Evolutionary conservation across 1,140 invertebrate genomes (phyloP), one percentile per base, ranked within the genome.

Genomic region (Saxidomus purpurata): DNA sequence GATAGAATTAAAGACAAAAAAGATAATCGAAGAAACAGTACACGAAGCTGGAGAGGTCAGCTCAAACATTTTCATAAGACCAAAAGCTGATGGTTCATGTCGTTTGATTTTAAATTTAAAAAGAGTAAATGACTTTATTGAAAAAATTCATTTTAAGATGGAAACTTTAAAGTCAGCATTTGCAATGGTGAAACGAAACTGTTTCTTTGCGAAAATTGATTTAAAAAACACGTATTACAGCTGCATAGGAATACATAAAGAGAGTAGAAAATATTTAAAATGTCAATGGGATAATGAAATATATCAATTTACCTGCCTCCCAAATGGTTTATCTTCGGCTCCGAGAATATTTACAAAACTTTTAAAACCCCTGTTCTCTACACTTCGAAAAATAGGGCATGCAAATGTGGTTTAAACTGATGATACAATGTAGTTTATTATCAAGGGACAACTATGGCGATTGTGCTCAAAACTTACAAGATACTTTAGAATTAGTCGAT

Each of bases 41-140:
- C 36, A 38, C 4, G 22, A 28, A n/a, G 8, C 19, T 25, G 36
- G 4, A 15, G 4, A 76, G 43, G 38, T 40, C 6, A 19, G 40
- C 1, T 76, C 38, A 9, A 76, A 28, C 22, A 87, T 87, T 52
- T 91, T 91, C 36, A 34, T 43, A 4, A 40, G 43, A 49, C 74
- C 79, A 11, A 87, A 90, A 80, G 82, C 76, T 40, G 76, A 90
- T 74, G 81, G 38, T 59, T n/a, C 69, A 2, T 52, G 63, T 52
- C 81, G 80, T 61, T n/a, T 91, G 19, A 92, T 91, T 52, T 79
- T 92, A 43, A 91, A 92, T 85, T 69, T 91, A 6, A 90, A 82
- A 63, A 28, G 52, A 1, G 28, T 92, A 11, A 92, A 92, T 88
- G n/a, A 91, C 43, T 47, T 25, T 89, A 49, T 92, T 8, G 36